Conservation (phyloP, 2,797 vertebrate genomes). For the Notoglanidium macrostoma region DNA sequence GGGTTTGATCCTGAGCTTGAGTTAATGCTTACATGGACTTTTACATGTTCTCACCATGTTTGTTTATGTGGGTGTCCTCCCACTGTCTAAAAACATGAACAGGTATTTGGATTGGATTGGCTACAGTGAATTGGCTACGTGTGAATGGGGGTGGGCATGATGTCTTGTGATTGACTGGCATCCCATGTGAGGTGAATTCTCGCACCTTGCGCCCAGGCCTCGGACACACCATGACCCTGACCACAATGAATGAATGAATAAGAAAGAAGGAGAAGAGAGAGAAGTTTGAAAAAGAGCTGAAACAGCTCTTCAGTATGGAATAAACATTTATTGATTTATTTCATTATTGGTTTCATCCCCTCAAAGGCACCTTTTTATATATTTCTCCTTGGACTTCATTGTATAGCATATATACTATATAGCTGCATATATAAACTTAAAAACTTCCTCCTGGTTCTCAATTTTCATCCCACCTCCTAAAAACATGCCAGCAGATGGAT, state of each 20-base stretch:
- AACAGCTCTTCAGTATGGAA: background rate
- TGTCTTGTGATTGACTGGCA: background rate
- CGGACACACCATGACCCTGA: background rate
- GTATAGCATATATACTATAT: background rate
- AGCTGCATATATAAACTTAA: background rate
- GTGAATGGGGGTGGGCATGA: background rate
- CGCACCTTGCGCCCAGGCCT: background rate
- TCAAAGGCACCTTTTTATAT: conserved; percentile 1
- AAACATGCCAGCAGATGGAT: background rate
- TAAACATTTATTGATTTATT: conserved; percentile 24
- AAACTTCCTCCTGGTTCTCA: background rate
- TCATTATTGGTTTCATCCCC: conserved; percentile 1
- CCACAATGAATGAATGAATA: background rate
- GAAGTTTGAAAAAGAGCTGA: background rate
- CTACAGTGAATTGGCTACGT: background rate
- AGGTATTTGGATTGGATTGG: background rate
- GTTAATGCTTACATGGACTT: background rate
- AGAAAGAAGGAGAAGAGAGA: background rate
- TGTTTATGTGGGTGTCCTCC: background rate
- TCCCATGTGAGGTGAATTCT: background rate
- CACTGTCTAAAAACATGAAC: background rate
- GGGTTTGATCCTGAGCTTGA: background rate
- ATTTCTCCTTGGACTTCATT: background rate
- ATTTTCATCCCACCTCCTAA: background rate
- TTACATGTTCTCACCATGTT: background rate